Conservation (phyloP, 2,113 vertebrate genomes). For the Amphilophus citrinellus region DNA sequence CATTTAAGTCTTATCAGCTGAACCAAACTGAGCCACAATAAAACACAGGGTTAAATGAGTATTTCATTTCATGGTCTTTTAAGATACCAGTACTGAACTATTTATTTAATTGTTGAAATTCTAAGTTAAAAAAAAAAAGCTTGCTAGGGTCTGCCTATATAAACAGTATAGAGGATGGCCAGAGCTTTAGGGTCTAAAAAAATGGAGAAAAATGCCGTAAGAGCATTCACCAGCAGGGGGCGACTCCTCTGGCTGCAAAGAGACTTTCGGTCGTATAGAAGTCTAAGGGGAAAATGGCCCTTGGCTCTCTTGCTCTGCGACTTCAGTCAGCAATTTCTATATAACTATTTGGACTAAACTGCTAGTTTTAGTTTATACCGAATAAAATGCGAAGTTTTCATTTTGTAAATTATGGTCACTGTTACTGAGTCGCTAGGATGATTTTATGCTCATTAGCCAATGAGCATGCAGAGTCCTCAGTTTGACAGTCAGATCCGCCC, state of each 20-base stretch:
- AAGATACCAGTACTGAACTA: no score
- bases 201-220: background rate
- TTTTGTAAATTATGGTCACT: accelerated
- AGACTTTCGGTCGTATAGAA: background rate
- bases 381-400: background rate
- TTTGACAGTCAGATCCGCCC: accelerated
- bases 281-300: background rate
- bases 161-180: no score
- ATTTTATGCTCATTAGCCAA: background rate
- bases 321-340: background rate
- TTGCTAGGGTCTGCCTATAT: no score
- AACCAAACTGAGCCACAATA: background rate
- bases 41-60: background rate
- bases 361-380: background rate
- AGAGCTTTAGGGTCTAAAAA: background rate
- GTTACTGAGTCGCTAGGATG: background rate
- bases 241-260: background rate
- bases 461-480: background rate
- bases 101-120: no score
- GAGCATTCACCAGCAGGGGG: no score
- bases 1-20: background rate
- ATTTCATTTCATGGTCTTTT: background rate
- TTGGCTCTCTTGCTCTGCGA: background rate
- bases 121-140: no score
- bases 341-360: background rate